These are phyloP conservation scores for Ailurus styani DNA, from an alignment of 2,113 vertebrate genomes.

Conservation along the genomic window DNA sequence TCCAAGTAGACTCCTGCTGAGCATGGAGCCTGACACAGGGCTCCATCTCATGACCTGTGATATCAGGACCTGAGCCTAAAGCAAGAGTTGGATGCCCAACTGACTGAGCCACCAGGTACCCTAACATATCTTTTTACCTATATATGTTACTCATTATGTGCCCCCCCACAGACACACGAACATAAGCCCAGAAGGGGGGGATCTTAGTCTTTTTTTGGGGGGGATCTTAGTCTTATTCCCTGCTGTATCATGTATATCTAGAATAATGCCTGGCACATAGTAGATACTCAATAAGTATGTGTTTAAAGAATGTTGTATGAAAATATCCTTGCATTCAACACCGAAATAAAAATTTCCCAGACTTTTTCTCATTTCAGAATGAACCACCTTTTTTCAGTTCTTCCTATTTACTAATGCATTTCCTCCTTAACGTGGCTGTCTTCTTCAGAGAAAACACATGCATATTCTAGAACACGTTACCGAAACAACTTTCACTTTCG, in stretches of 20 bases:
- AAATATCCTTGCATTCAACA: constrained; percentile 6
- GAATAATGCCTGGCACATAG: not conserved
- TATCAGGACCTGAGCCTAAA: not conserved
- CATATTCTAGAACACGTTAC: not conserved
- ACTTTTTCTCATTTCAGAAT: not conserved
- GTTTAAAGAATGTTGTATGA: not conserved
- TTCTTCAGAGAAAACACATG: not conserved
- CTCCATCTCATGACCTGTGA: not conserved
- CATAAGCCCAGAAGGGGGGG: not conserved
- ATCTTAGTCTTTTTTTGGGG: not conserved
- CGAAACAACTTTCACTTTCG: not conserved
- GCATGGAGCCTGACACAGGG: not conserved
- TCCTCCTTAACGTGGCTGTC: not conserved
- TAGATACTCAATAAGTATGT: not conserved
- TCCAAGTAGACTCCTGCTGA: not conserved
- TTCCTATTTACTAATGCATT: not conserved
- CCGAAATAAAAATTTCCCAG: not conserved
- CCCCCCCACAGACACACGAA: not conserved
- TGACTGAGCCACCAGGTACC: not conserved
- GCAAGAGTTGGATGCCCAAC: not conserved
- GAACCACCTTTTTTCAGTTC: not conserved
- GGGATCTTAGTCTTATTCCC: not conserved
- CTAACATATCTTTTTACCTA: not conserved
- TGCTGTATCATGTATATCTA: not conserved
- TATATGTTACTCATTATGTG: not conserved